Base-by-base conservation (phyloP, 1,140 invertebrate species). In the Drosophila quadrilineata region DNA sequence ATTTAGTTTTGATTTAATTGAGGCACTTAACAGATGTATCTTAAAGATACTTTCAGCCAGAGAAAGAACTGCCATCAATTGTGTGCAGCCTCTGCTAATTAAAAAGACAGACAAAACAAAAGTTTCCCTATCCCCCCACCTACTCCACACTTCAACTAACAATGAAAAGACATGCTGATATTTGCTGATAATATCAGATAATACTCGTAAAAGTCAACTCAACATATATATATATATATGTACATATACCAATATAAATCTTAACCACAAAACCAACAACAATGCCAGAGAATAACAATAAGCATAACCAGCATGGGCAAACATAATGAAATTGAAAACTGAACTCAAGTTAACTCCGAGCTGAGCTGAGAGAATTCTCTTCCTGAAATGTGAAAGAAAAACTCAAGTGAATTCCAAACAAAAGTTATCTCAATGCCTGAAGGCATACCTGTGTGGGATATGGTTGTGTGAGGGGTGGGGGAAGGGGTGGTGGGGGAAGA, bases 1-100 rank as follows among this genome's bases (percentile, higher is more conserved):
- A 73, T 77, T 82, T 74, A 77, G 79, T 82, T 82, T 82, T 77
- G 73, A 82, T 84, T 82, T 82, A 85, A 82, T 77, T 82, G 69
- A 62, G 66, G 45, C 73, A 77, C 69, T 85, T 84, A 84, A 71
- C 59, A 82, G 77, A 85, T 82, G 68, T 77, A 77, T 82, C 77
- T 82, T 57, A 26, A 45, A 77, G 70, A 84, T 72, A 60, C 59
- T 35, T 60, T 1, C 50, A 9, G 6, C 24, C 6, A n/a, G n/a
- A n/a, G n/a, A n/a, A n/a, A n/a, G 26, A 26, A 12, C 49, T 58
- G 31, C 14, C 33, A 46, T 67, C 45, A 29, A 45, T 38, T 57
- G 40, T 22, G n/a, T 41, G 53, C 49, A 74, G 68, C 52, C n/a
- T n/a, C n/a, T 66, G 63, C 57, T 77, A 82, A 82, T 73, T 67